These are phyloP conservation scores for Cryptus armator DNA, from an alignment of 2,888 invertebrate species.

Conservation along the genomic window DNA sequence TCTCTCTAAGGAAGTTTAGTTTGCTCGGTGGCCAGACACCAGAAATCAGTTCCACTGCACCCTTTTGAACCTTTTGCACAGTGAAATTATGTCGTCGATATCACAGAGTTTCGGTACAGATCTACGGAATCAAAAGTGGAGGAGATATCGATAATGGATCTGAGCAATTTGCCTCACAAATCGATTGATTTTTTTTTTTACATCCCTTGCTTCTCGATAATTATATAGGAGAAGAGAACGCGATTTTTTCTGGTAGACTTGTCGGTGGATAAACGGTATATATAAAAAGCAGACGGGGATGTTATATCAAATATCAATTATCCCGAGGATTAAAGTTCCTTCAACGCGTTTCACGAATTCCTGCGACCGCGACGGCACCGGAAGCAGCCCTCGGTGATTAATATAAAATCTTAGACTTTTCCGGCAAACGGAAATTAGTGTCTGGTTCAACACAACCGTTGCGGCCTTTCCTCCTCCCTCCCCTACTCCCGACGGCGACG, in stretches of 20 bases:
- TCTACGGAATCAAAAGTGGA: neutral
- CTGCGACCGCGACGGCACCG: slow-evolving; percentile 5
- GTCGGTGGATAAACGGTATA: too few relatives aligned
- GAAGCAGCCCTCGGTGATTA: slow-evolving; percentile 48
- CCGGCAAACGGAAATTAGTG: slow-evolving; percentile 63
- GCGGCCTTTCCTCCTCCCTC: slow-evolving; percentile 22
- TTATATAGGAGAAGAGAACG: too few relatives aligned
- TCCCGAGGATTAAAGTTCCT: neutral
- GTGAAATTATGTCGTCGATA: neutral
- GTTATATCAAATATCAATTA: neutral
- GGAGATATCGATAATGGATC: neutral
- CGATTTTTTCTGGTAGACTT: too few relatives aligned
- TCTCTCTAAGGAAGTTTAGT: neutral
- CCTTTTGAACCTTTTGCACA: neutral
- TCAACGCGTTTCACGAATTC: neutral
- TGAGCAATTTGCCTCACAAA: too few relatives aligned
- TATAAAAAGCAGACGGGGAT: too few relatives aligned
- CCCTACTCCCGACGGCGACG: slow-evolving; percentile 5
- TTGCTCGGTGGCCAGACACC: neutral
- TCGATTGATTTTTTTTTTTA: too few relatives aligned
- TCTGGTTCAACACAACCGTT: slow-evolving; percentile 60
- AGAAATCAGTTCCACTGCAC: neutral
- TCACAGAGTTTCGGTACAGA: neutral
- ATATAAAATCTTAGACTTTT: slow-evolving; percentile 65
- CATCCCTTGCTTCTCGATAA: too few relatives aligned